Percentiles rank a stretch among this genome's conserved stretches.
These are phyloP conservation scores for Galbula dea DNA, from an alignment of 2,113 vertebrate species.

Conservation along the genomic window DNA sequence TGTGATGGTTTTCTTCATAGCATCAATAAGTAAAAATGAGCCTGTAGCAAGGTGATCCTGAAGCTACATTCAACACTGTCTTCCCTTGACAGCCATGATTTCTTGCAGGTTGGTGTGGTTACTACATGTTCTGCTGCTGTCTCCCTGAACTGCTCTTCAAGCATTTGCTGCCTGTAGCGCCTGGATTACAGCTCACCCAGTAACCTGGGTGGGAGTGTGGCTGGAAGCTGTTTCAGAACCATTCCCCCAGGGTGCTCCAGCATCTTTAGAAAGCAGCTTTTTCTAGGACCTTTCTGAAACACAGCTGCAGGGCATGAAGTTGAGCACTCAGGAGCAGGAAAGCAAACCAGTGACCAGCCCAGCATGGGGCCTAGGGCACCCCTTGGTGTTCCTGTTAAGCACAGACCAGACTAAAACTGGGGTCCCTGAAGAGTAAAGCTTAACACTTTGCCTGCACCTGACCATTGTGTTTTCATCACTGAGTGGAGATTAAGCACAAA, in stretches of 20 bases:
- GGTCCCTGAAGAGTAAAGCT: not conserved
- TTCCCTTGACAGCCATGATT: not conserved
- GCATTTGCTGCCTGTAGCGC: not conserved
- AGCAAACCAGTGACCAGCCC: not conserved
- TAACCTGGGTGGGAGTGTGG: not conserved
- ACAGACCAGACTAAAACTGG: not conserved
- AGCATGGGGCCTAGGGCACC: not conserved
- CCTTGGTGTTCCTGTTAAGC: not conserved
- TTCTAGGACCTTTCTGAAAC: not conserved
- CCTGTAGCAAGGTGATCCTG: not conserved
- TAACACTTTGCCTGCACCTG: not conserved
- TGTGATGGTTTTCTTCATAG: not conserved
- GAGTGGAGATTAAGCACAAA: not conserved
- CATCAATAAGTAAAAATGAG: accelerated
- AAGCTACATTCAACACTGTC: not conserved
- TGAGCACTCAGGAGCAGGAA: not conserved
- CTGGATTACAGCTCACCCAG: accelerated
- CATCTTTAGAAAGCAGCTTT: not conserved
- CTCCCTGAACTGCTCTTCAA: not conserved
- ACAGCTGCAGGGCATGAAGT: accelerated
- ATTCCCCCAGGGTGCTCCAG: not conserved
- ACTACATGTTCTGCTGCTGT: not conserved
- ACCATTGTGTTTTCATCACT: accelerated
- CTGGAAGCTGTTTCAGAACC: not conserved
- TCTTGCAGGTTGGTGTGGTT: not conserved